phyloP scores from a whole-genome alignment of 2,797 vertebrate genomes.

The Mionectes olivaceus region DNA sequence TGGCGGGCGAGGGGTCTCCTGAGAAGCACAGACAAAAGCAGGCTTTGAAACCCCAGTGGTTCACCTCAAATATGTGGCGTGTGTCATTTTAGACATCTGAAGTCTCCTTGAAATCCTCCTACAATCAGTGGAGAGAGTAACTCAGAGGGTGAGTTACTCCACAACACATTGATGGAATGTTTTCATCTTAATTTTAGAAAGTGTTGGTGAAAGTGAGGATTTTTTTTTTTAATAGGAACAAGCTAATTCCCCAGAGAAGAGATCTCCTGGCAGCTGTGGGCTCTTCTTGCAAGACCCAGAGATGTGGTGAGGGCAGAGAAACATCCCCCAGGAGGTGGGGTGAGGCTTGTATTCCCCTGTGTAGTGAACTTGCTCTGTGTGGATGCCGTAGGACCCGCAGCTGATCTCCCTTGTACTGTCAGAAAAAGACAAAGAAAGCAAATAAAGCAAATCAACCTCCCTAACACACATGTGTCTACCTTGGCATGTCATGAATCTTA shows the following conservation, averaged over 20 bases:
- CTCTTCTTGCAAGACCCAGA: neutral
- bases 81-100: neutral
- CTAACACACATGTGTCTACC: neutral
- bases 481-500: neutral
- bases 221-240: neutral
- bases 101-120: slow-evolving; percentile 14
- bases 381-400: neutral
- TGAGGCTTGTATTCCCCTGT: accelerated
- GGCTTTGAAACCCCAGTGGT: neutral
- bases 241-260: neutral
- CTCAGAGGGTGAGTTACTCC: neutral
- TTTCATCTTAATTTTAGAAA: slow-evolving; percentile 9
- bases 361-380: neutral
- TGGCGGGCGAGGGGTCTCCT: neutral
- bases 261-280: neutral
- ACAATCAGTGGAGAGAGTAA: neutral
- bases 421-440: slow-evolving; percentile 15
- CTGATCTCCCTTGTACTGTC: neutral
- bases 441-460: neutral
- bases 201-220: too few relatives aligned
- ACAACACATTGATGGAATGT: neutral
- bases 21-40: neutral
- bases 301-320: neutral
- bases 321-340: neutral
- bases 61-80: neutral